A percentile compares a stretch with the other conserved stretches of the same genome.
Conservation (phyloP, 2,113 vertebrate genomes). For the Phycodurus eques region DNA sequence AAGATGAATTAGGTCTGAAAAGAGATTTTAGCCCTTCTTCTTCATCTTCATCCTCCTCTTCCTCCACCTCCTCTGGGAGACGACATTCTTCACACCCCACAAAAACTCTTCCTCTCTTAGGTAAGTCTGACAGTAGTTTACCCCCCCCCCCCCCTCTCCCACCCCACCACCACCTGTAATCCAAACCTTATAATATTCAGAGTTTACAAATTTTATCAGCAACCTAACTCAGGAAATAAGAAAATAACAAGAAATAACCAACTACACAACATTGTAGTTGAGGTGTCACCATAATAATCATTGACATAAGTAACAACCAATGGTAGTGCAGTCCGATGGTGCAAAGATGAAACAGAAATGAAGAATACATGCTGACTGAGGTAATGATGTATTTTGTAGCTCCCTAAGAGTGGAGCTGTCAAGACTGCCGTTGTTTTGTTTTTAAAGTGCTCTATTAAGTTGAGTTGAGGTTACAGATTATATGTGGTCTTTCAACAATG, state of each 20-base stretch:
- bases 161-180: too few species aligned
- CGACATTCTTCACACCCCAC: conserved; percentile 71
- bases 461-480: neutral
- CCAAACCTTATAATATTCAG: too few species aligned
- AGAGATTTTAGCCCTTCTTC: conserved; percentile 79
- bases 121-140: conserved; percentile 18
- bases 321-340: neutral
- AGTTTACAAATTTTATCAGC: neutral
- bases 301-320: neutral
- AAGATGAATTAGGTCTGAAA: conserved; percentile 81
- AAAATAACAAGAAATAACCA: too few species aligned
- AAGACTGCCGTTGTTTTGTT: neutral
- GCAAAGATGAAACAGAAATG: neutral
- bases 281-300: neutral
- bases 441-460: neutral
- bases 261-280: too few species aligned
- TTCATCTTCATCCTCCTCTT: conserved; percentile 73
- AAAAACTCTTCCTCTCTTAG: conserved; percentile 61
- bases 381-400: neutral
- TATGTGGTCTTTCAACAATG: neutral
- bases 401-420: too few species aligned
- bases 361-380: neutral
- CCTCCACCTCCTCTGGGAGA: conserved; percentile 72
- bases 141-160: too few species aligned
- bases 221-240: neutral